Conservation (phyloP, 1,140 invertebrate species). For the Drosophila micromelanica region DNA sequence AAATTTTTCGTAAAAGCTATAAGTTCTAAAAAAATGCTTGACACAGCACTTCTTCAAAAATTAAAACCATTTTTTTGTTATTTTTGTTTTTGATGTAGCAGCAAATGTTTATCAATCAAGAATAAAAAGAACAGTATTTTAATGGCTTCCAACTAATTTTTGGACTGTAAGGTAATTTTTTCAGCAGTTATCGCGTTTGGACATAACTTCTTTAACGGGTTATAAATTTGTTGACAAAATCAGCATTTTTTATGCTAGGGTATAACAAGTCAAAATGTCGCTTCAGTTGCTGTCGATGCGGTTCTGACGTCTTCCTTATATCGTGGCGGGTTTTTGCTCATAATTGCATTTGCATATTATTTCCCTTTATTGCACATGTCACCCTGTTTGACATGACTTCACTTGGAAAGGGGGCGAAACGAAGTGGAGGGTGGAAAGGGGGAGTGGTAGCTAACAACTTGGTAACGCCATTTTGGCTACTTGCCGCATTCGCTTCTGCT, state of each 20-base stretch:
- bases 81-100: too few relatives aligned
- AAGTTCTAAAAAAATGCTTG: too few relatives aligned
- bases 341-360: slow-evolving; percentile 83
- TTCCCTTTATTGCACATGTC: slow-evolving; percentile 81
- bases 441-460: slow-evolving; percentile 38
- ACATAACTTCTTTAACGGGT: too few relatives aligned
- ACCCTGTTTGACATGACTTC: slow-evolving; percentile 71
- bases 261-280: slow-evolving; percentile 10
- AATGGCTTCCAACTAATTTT: too few relatives aligned
- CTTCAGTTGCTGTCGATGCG: slow-evolving; percentile 23
- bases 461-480: slow-evolving; percentile 32
- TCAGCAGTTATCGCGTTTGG: too few relatives aligned
- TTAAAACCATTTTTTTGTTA: too few relatives aligned
- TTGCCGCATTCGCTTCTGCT: slow-evolving; percentile 25
- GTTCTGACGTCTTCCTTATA: slow-evolving; percentile 33
- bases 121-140: too few relatives aligned
- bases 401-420: neutral
- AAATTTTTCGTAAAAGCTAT: too few relatives aligned
- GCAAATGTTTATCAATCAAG: too few relatives aligned
- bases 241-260: neutral
- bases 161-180: too few relatives aligned
- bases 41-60: too few relatives aligned
- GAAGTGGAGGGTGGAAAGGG: neutral
- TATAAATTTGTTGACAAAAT: neutral
- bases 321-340: slow-evolving; percentile 62